Evolutionary conservation across 2,888 invertebrate species (phyloP), one percentile per base, ranked within the genome.

Genomic region (Pristionchus entomophagus): DNA sequence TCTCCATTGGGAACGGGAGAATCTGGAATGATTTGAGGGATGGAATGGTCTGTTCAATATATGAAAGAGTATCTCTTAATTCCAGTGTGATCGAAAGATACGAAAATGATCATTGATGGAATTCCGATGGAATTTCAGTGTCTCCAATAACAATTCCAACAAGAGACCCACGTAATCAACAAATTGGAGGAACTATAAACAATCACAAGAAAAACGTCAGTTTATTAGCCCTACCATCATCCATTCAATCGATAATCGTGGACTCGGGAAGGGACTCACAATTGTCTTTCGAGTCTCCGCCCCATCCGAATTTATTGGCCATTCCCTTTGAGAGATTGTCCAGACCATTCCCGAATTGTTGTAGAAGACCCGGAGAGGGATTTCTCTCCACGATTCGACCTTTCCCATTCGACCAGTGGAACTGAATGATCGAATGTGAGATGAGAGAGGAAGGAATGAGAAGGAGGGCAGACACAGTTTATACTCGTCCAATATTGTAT

Each of bases 361-460:
- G 65, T 0, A 84, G 32, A 1, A 84, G 49, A 45, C 22, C 10
- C 26, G 83, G 45, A 4, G 10, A 14, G 0, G 83, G 83, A 49
- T 84, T 84, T 32, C 83, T 51, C 32, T 45, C 65, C n/a, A 65
- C 65, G 26, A 84, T 84, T 65, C 83, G 26, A 8, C 83, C 83
- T 59, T 62, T 84, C 32, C 83, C 83, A 49, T 84, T 84, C 62
- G 45, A 49, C 83, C 83, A 84, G 41, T 84, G 62, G 3, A 38
- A 51, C 62, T 80, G 78, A 80, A 80, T 26, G 29, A 77, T 45
- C 6, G 17, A 77, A 4, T 65, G 65, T 65, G 65, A 32, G 5
- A 29, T 3, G 26, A 3, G 35, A 38, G 17, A 38, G 17, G 41
- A 45, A 41, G n/a, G 45, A 41, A 35, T 26, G n/a, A n/a, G n/a